These are phyloP conservation scores for Helicoverpa assulta DNA, from an alignment of 2,888 invertebrate genomes.

Conservation along the genomic window DNA sequence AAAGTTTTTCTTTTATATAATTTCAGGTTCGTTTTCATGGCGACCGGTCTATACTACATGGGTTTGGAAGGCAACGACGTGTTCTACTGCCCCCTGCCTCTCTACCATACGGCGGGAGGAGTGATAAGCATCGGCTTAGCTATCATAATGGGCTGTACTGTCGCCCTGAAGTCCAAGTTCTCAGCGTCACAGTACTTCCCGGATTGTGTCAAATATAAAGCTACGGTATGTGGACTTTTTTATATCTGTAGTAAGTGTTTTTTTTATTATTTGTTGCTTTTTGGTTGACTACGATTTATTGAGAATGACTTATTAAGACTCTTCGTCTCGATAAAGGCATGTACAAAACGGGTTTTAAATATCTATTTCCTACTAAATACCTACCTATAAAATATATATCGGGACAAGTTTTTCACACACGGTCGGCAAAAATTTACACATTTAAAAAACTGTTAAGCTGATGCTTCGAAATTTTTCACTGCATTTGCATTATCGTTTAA, in stretches of 20 bases:
- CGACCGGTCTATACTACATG: conserved; percentile 92
- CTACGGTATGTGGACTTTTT: conserved; percentile 93
- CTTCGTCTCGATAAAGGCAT: too few relatives aligned
- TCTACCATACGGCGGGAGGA: conserved; percentile 99
- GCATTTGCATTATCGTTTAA: too few relatives aligned
- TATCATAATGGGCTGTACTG: conserved; percentile 94
- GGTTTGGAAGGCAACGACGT: conserved; percentile 92
- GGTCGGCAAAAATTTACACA: too few relatives aligned
- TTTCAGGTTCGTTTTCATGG: conserved; percentile 94
- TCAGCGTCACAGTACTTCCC: conserved; percentile 98
- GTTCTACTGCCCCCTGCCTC: conserved; percentile 97
- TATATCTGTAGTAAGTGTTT: background rate
- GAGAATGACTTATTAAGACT: too few relatives aligned
- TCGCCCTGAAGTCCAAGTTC: conserved; percentile 96
- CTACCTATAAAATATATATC: too few relatives aligned
- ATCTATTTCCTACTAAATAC: too few relatives aligned
- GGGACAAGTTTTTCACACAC: too few relatives aligned
- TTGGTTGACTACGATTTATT: too few relatives aligned
- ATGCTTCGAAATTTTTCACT: too few relatives aligned
- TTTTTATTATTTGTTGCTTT: background rate
- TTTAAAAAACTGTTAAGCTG: too few relatives aligned
- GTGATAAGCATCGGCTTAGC: conserved; percentile 96
- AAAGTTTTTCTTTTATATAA: background rate
- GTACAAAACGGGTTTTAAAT: too few relatives aligned
- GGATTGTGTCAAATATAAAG: conserved; percentile 98